Evolutionary conservation across 2,113 vertebrate species (phyloP).

Genomic region (Paradisaea rubra): DNA sequence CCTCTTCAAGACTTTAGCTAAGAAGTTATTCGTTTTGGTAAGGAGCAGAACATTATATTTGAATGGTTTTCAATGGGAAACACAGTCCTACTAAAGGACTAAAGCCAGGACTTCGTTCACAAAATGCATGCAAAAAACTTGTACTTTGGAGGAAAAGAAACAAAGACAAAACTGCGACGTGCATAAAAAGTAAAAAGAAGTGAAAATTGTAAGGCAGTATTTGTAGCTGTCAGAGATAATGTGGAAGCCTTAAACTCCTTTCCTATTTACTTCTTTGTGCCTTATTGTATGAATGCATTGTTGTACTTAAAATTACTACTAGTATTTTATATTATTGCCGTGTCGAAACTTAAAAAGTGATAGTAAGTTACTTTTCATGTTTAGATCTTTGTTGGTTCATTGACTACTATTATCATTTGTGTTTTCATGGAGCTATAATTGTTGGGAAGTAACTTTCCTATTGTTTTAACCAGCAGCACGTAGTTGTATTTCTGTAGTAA

Average conservation of each 20-base stretch:
- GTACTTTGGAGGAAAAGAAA: not conserved
- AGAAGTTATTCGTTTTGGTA: not conserved
- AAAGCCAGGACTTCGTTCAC: not conserved
- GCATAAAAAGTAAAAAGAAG: not conserved
- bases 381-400: not conserved
- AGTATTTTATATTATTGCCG: not conserved
- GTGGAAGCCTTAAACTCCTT: not conserved
- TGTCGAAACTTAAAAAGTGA: not conserved
- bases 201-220: not conserved
- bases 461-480: not conserved
- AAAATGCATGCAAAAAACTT: not conserved
- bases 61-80: not conserved
- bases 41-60: not conserved
- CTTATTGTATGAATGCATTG: not conserved
- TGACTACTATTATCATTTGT: not conserved
- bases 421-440: not conserved
- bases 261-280: not conserved
- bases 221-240: not conserved
- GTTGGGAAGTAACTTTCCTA: not conserved
- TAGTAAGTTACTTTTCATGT: not conserved
- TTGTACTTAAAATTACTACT: not conserved
- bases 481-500: conserved; percentile 7
- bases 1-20: not conserved
- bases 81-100: not conserved
- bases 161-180: not conserved